Conservation (phyloP, 2,797 vertebrate genomes). For the Pelochelys cantorii region DNA sequence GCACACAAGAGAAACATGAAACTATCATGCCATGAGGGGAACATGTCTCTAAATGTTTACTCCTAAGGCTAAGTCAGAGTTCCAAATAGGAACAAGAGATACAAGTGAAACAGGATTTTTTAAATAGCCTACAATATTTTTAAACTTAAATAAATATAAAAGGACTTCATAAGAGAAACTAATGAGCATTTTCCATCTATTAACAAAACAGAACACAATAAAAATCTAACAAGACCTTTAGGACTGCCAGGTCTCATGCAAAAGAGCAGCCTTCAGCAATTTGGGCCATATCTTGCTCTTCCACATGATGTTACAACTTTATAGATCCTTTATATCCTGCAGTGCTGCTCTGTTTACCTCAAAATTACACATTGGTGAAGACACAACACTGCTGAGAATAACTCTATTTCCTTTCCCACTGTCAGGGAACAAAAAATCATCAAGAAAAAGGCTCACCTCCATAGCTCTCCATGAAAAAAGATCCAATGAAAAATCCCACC, state of each 20-base stretch:
- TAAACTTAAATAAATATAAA: background rate
- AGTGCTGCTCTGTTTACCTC: background rate
- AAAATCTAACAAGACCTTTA: background rate
- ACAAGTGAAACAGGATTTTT: background rate
- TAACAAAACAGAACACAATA: background rate
- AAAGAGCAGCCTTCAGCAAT: background rate
- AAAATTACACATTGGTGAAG: background rate
- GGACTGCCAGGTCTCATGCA: background rate
- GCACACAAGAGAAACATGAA: slow-evolving; percentile 68
- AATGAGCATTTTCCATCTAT: background rate
- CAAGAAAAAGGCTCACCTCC: background rate
- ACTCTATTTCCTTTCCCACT: background rate
- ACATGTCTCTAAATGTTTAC: slow-evolving; percentile 49
- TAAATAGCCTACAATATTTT: background rate
- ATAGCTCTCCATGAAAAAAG: background rate
- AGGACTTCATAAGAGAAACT: background rate
- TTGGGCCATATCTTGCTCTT: background rate
- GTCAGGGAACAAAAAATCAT: background rate
- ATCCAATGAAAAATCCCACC: background rate
- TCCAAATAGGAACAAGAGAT: background rate
- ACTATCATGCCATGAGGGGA: slow-evolving; percentile 35
- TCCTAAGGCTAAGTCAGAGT: background rate
- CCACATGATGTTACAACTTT: background rate
- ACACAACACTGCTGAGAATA: background rate
- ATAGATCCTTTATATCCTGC: background rate